A percentile compares a stretch with the other conserved stretches of the same genome.
These are phyloP conservation scores for Drosophila aldrichi DNA, from an alignment of 2,888 invertebrate species.

Conservation along the genomic window DNA sequence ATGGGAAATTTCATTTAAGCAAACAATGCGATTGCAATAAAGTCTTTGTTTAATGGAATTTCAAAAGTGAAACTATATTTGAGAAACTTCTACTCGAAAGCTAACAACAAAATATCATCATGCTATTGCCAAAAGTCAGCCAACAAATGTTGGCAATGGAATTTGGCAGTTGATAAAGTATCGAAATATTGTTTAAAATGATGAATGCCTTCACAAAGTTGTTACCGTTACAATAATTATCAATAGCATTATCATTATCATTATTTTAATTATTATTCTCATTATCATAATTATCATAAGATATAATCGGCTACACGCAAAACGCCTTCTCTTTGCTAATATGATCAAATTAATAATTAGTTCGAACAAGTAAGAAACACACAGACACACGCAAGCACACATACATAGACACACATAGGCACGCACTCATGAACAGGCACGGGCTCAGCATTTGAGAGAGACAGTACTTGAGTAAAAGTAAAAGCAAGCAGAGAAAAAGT, in stretches of 20 bases:
- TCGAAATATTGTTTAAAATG: neutral
- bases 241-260: neutral
- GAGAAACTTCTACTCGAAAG: neutral
- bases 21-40: conserved; percentile 12
- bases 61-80: conserved; percentile 11
- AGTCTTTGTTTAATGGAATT: conserved; percentile 18
- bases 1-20: conserved; percentile 33
- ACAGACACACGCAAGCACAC: too few relatives aligned
- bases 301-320: neutral
- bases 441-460: too few relatives aligned
- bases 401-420: too few relatives aligned
- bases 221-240: too few relatives aligned
- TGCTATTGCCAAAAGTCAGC: neutral
- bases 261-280: neutral
- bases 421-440: too few relatives aligned
- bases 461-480: too few relatives aligned
- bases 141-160: neutral
- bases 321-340: neutral
- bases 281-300: neutral
- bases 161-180: neutral
- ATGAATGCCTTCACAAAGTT: neutral
- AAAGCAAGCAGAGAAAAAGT: too few relatives aligned
- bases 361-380: too few relatives aligned
- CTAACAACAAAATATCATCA: neutral
- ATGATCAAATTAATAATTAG: neutral